Evolutionary conservation across 1,140 invertebrate genomes (phyloP), one percentile per base, ranked within the genome.

Genomic region (Pseudomyrmex pallidus): DNA sequence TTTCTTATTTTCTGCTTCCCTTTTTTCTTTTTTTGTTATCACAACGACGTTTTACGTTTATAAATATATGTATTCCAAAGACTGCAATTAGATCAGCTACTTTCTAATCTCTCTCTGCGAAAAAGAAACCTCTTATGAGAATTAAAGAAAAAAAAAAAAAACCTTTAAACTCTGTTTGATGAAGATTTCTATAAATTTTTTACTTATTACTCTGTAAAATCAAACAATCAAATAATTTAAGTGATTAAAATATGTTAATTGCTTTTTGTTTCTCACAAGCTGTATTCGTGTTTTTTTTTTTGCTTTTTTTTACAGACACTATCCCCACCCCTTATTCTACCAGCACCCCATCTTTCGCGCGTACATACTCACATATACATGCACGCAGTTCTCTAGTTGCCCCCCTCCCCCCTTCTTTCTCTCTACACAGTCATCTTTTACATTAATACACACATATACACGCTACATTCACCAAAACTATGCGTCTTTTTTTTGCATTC

Each of bases 321-420:
- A 82, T 90, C 89, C 90, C 90, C 82, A 89, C 82, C 88, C 90
- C 89, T 82, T 88, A 80, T 88, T 87, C 83, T 84, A 90, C 88
- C 86, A 68, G 70, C 64, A 89, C 78, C 88, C 85, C 86, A 87
- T 90, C 83, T 78, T 77, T 87, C 89, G 82, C 85, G 84, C 82
- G 90, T 63, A 76, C 88, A 73, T 68, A 68, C 61, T 46, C 67
- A 72, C 54, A 9, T 48, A 68, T 13, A 62, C 64, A 66, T 17
- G n/a, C 62, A 13, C 44, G 15, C 66, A 62, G 35, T 7, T 35
- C 35, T 35, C 35, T 35, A 35, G 35, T 35, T 35, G 35, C 35
- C 35, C 7, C 15, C 62, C 48, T n/a, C 63, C 25, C 35, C 52
- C 46, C 44, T 50, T 25, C 2, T 22, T 62, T 59, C 25, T 17